Conservation (phyloP, 2,797 vertebrate genomes). For the Eospalax fontanierii region DNA sequence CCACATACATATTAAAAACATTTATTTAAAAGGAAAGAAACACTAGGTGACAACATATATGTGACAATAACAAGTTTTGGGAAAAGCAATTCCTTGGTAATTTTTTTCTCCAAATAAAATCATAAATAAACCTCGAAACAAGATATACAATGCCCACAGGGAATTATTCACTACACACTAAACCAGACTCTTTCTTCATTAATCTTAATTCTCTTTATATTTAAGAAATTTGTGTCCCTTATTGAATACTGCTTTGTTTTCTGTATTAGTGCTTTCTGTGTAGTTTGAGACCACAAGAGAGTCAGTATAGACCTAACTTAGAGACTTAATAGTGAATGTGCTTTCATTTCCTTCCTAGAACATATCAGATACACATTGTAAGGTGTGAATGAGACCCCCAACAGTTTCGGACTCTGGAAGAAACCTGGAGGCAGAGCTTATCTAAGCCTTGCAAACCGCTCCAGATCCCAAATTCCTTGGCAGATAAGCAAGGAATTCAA, state of each 20-base stretch:
- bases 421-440: too few relatives aligned
- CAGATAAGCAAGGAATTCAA: too few relatives aligned
- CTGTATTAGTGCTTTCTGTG: neutral
- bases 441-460: too few relatives aligned
- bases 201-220: constrained; percentile 85
- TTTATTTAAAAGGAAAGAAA: constrained; percentile 80
- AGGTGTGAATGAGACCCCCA: too few relatives aligned
- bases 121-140: constrained; percentile 82
- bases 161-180: constrained; percentile 28
- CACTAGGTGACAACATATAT: constrained; percentile 66
- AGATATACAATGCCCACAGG: constrained; percentile 69
- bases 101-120: constrained; percentile 83
- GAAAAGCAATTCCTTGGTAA: constrained; percentile 80
- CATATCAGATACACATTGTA: too few relatives aligned
- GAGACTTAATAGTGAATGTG: neutral
- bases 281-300: constrained; percentile 14
- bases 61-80: constrained; percentile 78
- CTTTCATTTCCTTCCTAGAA: neutral
- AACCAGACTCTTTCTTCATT: constrained; percentile 81
- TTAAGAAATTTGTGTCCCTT: constrained; percentile 70
- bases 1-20: neutral
- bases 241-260: constrained; percentile 71
- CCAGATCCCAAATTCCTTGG: too few relatives aligned
- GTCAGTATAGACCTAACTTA: neutral
- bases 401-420: too few relatives aligned